These are phyloP conservation scores for Oikopleura albicans DNA, from an alignment of 23 tunicate species.

Conservation along the genomic window DNA sequence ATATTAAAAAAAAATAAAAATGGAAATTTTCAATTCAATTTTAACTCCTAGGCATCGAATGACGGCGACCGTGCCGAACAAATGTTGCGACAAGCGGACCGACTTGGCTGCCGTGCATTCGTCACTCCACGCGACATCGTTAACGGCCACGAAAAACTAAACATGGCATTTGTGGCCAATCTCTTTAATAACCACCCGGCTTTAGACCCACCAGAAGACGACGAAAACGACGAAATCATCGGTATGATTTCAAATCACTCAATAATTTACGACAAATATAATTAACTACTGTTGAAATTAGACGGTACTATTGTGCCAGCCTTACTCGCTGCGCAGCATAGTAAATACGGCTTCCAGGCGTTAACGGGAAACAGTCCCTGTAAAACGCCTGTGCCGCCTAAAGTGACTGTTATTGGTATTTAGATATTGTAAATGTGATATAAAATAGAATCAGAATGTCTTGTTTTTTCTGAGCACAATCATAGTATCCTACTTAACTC, in stretches of 20 bases:
- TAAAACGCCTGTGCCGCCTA: background rate
- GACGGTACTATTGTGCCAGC: background rate
- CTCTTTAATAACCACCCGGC: conserved; percentile 90
- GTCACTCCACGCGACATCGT: conserved; percentile 56
- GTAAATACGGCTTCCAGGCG: background rate
- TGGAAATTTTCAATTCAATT: too few relatives aligned
- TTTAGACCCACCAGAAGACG: conserved; percentile 32
- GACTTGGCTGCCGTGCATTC: conserved; percentile 64
- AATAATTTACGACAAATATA: too few relatives aligned
- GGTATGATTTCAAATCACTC: conserved; percentile 39
- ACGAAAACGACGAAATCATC: conserved; percentile 28
- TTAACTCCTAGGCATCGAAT: conserved; percentile 26
- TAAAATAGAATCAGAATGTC: too few relatives aligned
- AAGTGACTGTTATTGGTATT: background rate
- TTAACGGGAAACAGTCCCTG: background rate
- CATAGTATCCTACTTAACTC: too few relatives aligned
- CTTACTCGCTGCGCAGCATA: background rate
- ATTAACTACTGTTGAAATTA: too few relatives aligned
- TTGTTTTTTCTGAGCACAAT: too few relatives aligned
- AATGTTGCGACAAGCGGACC: conserved; percentile 56
- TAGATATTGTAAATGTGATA: too few relatives aligned
- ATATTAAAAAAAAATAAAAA: too few relatives aligned
- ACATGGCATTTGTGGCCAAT: conserved; percentile 97
- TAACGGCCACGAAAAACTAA: conserved; percentile 63
- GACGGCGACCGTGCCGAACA: conserved; percentile 38